Evolutionary conservation across 2,113 vertebrate genomes (phyloP), one percentile per base, ranked within the genome.

Genomic region (Furnarius figulus): DNA sequence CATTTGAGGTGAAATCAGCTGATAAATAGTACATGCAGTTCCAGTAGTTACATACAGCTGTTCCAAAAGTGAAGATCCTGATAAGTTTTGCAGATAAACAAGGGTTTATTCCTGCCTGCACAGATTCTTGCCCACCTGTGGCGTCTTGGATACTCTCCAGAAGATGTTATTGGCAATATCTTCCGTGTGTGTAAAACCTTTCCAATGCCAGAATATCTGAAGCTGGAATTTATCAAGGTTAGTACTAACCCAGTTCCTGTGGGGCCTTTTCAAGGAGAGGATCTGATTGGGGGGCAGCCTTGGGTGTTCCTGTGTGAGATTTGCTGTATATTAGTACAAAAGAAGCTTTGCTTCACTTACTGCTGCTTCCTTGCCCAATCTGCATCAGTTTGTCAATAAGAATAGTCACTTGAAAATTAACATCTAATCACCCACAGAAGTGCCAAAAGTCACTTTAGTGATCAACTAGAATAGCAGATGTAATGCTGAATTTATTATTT

Each of bases 221-320:
- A 99, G 66, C 97, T 99, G 98, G 99, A 99, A 96, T 99, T 99
- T 77, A 99, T 99, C 80, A 99, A 99, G 99, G 99, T 99, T 82
- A 89, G 96, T 96, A 40, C 37, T 74, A 33, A 58, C 14, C 8
- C 24, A 9, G 61, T 21, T 91, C 50, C 65, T 73, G 47, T 3
- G 20, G 37, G 31, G 16, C 56, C 39, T 79, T 87, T 83, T 22
- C 30, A 61, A 52, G 66, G 39, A 37, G 35, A 92, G 12, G 8
- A 28, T 71, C 30, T 33, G 30, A 59, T 46, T 0, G 2, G 20
- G 20, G 30, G n/a, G 8, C 37, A 85, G 46, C 30, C 33, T 88
- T 8, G 7, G 39, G 28, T 16, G n/a, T 77, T 93, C 49, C 42
- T 4, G 0, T 73, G 62, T 44, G 44, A 78, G 49, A 50, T 72